Percentiles rank a stretch among this genome's conserved stretches.
phyloP scores from a whole-genome alignment of 2,888 invertebrate genomes.

The Trichopoda pennipes region DNA sequence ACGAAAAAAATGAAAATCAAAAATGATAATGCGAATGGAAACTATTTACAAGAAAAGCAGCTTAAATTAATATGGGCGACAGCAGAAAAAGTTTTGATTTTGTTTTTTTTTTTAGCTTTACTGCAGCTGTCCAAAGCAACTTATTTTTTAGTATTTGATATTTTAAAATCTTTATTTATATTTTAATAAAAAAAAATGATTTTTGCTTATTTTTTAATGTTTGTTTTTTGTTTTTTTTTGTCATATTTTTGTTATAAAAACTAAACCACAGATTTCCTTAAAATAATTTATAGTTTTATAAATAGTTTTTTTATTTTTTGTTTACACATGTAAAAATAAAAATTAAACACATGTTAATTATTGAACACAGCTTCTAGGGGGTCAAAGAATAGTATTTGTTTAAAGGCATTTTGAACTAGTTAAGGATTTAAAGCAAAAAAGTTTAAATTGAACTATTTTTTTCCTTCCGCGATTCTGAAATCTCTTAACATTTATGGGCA shows the following conservation, averaged over 20 bases:
- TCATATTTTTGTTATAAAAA: slow-evolving; percentile 51
- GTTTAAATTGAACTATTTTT: slow-evolving; percentile 37
- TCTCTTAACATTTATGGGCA: no score
- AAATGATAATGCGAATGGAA: slow-evolving; percentile 2
- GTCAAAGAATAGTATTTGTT: slow-evolving; percentile 77
- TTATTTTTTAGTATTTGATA: neutral
- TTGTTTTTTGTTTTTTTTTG: slow-evolving; percentile 29
- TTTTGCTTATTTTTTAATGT: slow-evolving; percentile 11
- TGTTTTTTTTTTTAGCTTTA: neutral
- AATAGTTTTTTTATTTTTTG: slow-evolving; percentile 47
- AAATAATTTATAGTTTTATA: slow-evolving; percentile 54
- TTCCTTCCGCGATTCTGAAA: no score
- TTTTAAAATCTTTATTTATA: neutral
- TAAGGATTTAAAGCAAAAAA: slow-evolving; percentile 44
- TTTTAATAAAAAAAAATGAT: neutral
- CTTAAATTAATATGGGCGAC: neutral
- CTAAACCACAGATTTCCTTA: slow-evolving; percentile 72
- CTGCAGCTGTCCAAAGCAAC: slow-evolving; percentile 2
- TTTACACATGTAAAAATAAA: slow-evolving; percentile 47
- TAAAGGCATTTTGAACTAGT: slow-evolving; percentile 54
- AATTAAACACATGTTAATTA: slow-evolving; percentile 69
- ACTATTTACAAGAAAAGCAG: slow-evolving; percentile 30
- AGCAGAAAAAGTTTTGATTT: neutral
- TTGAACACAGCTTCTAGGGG: slow-evolving; percentile 81
- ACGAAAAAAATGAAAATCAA: neutral